phyloP scores from a whole-genome alignment of 92 coral and sea anemone genomes.

The Galaxea fascicularis region DNA sequence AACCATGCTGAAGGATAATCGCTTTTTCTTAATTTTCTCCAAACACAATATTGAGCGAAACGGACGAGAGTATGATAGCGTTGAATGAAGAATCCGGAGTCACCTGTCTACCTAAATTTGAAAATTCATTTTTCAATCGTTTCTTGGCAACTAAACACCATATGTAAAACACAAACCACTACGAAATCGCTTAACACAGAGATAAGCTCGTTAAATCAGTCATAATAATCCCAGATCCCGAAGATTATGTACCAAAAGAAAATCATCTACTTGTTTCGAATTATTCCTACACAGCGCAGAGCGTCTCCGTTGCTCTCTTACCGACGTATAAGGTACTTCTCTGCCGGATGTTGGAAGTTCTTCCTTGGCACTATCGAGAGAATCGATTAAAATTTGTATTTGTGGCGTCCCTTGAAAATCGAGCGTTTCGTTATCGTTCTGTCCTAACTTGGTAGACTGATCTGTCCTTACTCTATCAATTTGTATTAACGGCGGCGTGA shows the following conservation, averaged over 20 bases:
- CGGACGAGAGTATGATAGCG: neutral
- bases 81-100: neutral
- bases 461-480: neutral
- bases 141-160: conserved; percentile 29
- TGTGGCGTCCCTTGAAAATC: conserved; percentile 46
- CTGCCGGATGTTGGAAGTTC: conserved; percentile 62
- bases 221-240: conserved; percentile 83
- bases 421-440: neutral
- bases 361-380: conserved; percentile 79
- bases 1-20: neutral
- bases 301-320: conserved; percentile 86
- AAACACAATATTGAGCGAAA: neutral
- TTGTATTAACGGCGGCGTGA: conserved; percentile 38
- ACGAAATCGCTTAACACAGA: conserved; percentile 9
- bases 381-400: conserved; percentile 82
- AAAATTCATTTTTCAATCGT: neutral
- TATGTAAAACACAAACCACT: neutral
- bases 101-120: conserved; percentile 28
- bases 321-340: conserved; percentile 79
- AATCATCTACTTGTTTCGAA: conserved; percentile 92
- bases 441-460: neutral
- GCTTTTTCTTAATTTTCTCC: neutral
- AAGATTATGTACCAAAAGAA: conserved; percentile 84
- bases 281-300: conserved; percentile 88
- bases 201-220: conserved; percentile 29